These are phyloP conservation scores for Parazoanthus atlanticus DNA, from an alignment of 92 coral and sea anemone genomes.

Conservation along the genomic window DNA sequence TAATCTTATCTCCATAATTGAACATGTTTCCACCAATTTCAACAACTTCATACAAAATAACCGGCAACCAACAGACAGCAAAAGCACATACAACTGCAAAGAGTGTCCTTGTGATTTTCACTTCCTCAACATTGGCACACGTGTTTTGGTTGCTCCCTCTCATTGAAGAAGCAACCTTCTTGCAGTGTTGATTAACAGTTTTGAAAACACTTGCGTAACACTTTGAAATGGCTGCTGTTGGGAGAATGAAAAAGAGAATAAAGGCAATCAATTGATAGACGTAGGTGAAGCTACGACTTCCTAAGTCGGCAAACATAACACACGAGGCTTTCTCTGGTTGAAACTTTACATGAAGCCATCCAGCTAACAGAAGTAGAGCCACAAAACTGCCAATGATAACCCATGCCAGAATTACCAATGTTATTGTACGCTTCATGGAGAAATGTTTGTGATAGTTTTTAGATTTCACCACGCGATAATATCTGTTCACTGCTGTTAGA, in stretches of 20 bases:
- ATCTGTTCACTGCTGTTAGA: constrained; percentile 48
- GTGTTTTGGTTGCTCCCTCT: not conserved
- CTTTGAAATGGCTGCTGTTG: constrained; percentile 26
- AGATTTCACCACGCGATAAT: constrained; percentile 53
- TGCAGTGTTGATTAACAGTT: constrained; percentile 37
- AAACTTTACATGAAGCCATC: constrained; percentile 46
- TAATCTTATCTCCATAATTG: constrained; percentile 18
- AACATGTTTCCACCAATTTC: constrained; percentile 44
- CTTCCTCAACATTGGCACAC: constrained; percentile 17
- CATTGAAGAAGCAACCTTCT: constrained; percentile 5
- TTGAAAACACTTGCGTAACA: constrained; percentile 47
- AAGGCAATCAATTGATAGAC: constrained; percentile 46
- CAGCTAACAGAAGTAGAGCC: not conserved
- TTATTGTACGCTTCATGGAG: constrained; percentile 31
- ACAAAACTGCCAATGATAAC: not conserved
- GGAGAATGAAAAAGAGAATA: constrained; percentile 50
- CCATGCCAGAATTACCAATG: constrained; percentile 37
- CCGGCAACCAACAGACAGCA: constrained; percentile 51
- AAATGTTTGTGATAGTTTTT: constrained; percentile 27
- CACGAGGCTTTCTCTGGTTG: constrained; percentile 54
- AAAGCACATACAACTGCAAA: constrained; percentile 50
- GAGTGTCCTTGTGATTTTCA: constrained; percentile 45
- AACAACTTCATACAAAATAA: constrained; percentile 43
- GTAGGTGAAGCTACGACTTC: constrained; percentile 37
- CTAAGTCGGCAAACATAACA: constrained; percentile 50